Evolutionary conservation across 2,888 invertebrate species (phyloP).

Genomic region (Ctena decussata): DNA sequence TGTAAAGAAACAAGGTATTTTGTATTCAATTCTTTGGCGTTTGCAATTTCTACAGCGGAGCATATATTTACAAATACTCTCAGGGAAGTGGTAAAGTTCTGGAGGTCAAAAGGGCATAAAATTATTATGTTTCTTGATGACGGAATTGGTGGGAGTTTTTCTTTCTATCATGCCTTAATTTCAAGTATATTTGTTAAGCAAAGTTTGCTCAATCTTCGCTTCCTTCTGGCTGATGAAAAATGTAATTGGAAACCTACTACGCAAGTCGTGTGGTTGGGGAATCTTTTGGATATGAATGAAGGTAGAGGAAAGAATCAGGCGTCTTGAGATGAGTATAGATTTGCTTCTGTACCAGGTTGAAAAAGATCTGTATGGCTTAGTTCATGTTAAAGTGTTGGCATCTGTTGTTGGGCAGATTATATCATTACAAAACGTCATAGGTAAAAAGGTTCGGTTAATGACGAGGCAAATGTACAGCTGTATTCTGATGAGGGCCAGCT

Average conservation of each 20-base stretch:
- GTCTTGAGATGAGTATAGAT: neutral
- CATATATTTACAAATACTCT: conserved; percentile 54
- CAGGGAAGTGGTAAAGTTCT: conserved; percentile 37
- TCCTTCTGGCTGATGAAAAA: conserved; percentile 3
- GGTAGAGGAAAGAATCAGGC: conserved; percentile 11
- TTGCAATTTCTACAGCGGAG: conserved; percentile 45
- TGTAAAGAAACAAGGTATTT: neutral
- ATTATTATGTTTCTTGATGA: conserved; percentile 56
- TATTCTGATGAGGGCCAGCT: conserved; percentile 30
- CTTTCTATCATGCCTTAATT: neutral
- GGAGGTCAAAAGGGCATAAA: conserved; percentile 33
- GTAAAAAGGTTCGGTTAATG: conserved; percentile 5
- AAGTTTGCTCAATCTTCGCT: neutral
- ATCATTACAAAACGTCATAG: conserved; percentile 22
- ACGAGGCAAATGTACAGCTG: conserved; percentile 28
- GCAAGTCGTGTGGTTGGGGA: conserved; percentile 25
- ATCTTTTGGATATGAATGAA: neutral
- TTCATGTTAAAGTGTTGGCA: conserved; percentile 1
- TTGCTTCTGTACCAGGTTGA: neutral
- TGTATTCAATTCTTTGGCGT: conserved; percentile 40
- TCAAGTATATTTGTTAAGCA: neutral
- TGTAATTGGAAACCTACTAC: conserved; percentile 29
- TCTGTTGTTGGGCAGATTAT: conserved; percentile 26
- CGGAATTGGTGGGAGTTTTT: conserved; percentile 27
- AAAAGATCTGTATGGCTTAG: neutral